These are phyloP conservation scores for Psittacus erithacus DNA, from an alignment of 2,113 vertebrate species.

Conservation along the genomic window DNA sequence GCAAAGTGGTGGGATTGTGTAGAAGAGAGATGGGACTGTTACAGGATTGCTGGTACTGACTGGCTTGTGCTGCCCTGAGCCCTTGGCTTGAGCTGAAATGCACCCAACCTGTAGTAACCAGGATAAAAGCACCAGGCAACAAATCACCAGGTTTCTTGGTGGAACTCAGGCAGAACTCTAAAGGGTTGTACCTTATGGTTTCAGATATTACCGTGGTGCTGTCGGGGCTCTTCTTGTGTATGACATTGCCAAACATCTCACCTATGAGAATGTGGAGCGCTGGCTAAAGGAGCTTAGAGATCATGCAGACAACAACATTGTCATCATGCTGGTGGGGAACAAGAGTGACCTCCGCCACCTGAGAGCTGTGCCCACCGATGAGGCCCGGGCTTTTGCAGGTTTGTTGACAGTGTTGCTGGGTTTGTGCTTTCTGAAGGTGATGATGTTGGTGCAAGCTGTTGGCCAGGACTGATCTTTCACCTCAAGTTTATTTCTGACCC, in stretches of 20 bases:
- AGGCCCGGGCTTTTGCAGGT: conserved; percentile 93
- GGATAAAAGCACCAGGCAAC: accelerated
- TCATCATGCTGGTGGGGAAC: conserved; percentile 98
- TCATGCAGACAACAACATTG: conserved; percentile 95
- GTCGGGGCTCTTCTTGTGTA: conserved; percentile 94
- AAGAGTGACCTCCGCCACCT: conserved; percentile 95
- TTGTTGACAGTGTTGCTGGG: neutral
- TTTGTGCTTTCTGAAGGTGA: neutral
- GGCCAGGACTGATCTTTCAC: neutral
- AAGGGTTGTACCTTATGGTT: neutral
- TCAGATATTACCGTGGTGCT: conserved; percentile 91
- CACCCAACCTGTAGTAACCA: neutral
- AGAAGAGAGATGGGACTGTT: accelerated
- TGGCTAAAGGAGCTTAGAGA: conserved; percentile 98
- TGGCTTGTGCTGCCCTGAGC: neutral
- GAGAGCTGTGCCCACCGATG: conserved; percentile 91
- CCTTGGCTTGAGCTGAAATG: neutral
- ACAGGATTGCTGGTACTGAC: neutral
- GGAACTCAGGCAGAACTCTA: neutral
- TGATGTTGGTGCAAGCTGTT: neutral
- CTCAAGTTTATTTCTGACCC: neutral
- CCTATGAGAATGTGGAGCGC: conserved; percentile 94
- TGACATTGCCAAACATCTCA: conserved; percentile 96
- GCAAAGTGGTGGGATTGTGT: neutral
- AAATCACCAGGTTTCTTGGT: neutral